Percentiles rank a stretch among this genome's conserved stretches.
phyloP scores from a whole-genome alignment of 2,113 vertebrate species.

The Propithecus coquereli region DNA sequence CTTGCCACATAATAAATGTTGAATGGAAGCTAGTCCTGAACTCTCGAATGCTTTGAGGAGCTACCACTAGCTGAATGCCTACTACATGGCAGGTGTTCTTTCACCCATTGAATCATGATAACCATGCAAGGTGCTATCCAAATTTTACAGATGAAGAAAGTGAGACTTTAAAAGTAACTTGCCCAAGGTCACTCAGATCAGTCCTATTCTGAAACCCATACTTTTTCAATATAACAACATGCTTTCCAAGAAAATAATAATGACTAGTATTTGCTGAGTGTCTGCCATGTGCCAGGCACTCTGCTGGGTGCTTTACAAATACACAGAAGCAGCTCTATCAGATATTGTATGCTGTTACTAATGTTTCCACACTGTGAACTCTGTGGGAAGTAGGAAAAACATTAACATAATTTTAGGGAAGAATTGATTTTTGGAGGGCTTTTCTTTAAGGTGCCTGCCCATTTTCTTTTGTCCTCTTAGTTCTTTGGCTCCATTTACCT shows the following conservation, averaged over 20 bases:
- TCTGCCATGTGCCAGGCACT: neutral
- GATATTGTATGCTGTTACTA: neutral
- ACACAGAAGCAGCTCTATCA: neutral
- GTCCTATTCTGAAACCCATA: neutral
- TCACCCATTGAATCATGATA: neutral
- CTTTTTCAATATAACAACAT: neutral
- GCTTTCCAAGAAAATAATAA: neutral
- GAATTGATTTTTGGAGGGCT: neutral
- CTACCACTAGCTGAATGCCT: neutral
- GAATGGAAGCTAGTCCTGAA: neutral
- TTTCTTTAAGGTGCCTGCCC: neutral
- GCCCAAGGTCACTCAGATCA: neutral
- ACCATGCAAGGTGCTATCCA: neutral
- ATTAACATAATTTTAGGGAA: neutral
- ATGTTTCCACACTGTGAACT: neutral
- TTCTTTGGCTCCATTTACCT: neutral
- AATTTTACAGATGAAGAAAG: neutral
- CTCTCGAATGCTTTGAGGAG: neutral
- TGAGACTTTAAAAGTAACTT: neutral
- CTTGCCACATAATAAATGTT: neutral
- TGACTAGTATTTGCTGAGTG: neutral
- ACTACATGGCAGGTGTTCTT: neutral
- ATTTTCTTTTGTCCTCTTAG: slow-evolving; percentile 5
- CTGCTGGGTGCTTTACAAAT: neutral
- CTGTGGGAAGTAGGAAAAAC: neutral